These are phyloP conservation scores for Serranus cabrilla DNA, from an alignment of 2,797 vertebrate genomes.

Conservation along the genomic window DNA sequence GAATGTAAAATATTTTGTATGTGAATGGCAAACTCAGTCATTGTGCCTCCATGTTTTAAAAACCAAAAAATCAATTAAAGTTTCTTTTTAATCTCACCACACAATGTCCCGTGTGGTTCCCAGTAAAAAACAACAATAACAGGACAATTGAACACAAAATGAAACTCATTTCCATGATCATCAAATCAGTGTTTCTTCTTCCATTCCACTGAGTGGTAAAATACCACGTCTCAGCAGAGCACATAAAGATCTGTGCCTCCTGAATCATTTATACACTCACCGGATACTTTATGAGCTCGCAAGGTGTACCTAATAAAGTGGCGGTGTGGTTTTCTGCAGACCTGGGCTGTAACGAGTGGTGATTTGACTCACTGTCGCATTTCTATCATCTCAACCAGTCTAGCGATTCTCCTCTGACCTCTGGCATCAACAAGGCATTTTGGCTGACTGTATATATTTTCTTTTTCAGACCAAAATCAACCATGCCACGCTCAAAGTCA, in stretches of 20 bases:
- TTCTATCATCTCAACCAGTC: no score
- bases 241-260: neutral
- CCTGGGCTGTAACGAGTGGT: no score
- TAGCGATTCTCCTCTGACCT: no score
- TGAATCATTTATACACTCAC: neutral
- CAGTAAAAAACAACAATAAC: neutral
- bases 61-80: neutral
- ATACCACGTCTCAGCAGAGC: neutral
- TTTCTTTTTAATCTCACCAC: neutral
- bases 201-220: slow-evolving; percentile 4
- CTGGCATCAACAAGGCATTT: no score
- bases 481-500: no score
- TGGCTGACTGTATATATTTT: no score
- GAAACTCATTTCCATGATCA: neutral
- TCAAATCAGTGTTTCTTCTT: slow-evolving; percentile 15
- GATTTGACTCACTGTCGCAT: no score
- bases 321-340: no score
- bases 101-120: neutral
- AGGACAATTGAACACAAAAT: slow-evolving; percentile 3
- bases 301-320: no score
- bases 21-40: neutral
- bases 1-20: neutral
- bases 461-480: no score
- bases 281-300: no score
- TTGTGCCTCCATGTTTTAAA: neutral